Evolutionary conservation across 2,113 vertebrate genomes (phyloP), one percentile per base, ranked within the genome.

Genomic region (Daphoenositta chrysoptera): DNA sequence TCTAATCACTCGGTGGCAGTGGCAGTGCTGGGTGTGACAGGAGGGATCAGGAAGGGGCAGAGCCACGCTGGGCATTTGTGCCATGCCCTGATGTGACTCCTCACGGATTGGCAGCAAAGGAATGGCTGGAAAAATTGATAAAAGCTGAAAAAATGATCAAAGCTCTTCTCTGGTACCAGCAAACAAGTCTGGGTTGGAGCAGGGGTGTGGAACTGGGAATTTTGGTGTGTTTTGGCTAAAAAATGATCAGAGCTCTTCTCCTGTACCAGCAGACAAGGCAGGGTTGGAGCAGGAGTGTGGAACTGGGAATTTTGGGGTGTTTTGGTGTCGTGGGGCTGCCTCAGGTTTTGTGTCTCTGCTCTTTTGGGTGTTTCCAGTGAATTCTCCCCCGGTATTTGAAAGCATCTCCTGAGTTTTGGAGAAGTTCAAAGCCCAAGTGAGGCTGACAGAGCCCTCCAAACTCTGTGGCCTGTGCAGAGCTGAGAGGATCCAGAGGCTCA

Each of bases 41-140:
- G 87, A 77, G 77, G 84, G 72, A 89, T 72, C 69, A 30, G 90
- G 86, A 83, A 83, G 79, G 77, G 77, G n/a, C 40, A 79, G 78
- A 69, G 7, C 75, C 93, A 79, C 39, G 79, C 91, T 96, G 94
- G 80, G 93, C 51, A 2, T 71, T 50, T n/a, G 6, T 58, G 93
- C 73, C 3, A 0, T 90, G 78, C 73, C 91, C 94, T 61, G 73
- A 51, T 54, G 14, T 68, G 81, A 76, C 87, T 66, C 27, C 61
- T 66, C 13, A 1, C 1, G 40, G 45, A 9, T 3, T n/a, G 37
- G 15, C 48, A 54, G 26, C 61, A 6, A 26, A 30, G 22, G 14
- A 16, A 27, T 8, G 8, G 40, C 28, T 63, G 37, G 14, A 8
- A 45, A 42, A 47, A 20, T 9, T 7, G 15, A 2, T 13, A 23